Evolutionary conservation across 2,113 vertebrate species (phyloP), one percentile per base, ranked within the genome.

Genomic region (Propithecus coquereli): DNA sequence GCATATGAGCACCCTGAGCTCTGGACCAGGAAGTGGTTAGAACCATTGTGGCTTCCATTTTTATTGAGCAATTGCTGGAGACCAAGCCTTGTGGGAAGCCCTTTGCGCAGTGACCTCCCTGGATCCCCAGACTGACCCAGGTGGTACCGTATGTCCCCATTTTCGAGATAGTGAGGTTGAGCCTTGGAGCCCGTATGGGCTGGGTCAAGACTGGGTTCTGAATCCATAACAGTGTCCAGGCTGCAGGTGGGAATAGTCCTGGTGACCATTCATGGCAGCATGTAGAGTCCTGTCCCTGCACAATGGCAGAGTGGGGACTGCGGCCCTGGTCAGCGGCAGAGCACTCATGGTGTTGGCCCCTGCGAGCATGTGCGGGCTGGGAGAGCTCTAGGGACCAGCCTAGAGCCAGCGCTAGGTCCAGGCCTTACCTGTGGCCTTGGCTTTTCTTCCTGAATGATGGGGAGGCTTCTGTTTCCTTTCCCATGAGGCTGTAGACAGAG

Each of bases 21-120:
- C 23, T 11, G 7, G 32, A 13, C 10, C 0, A 0, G 9, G 77
- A 74, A 1, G 25, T 2, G 30, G 8, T 23, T 40, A 16, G 11
- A 4, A 43, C 4, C 3, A 17, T 40, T 54, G 65, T 0, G 34
- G 61, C 61, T 43, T 65, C n/a, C 74, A 3, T 30, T 45, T 74
- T 22, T 52, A 11, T 25, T 32, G 40, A 37, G 71, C 81, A 27
- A 4, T 59, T 66, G 34, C 83, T 40, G 25, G 1, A 14, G 63
- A 50, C 45, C 76, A 43, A 52, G 32, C 30, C 47, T 5, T 34
- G 54, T 50, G 32, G 2, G 25, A 32, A 59, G 10, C 61, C 43
- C 74, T 85, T 16, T 52, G 30, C 16, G 0, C 34, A 23, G 34
- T 43, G 25, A 68, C 10, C 65, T 77, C 63, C 8, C 30, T 17